phyloP scores from a whole-genome alignment of 2,797 vertebrate genomes.

The Microctenopoma steveboyesi region DNA sequence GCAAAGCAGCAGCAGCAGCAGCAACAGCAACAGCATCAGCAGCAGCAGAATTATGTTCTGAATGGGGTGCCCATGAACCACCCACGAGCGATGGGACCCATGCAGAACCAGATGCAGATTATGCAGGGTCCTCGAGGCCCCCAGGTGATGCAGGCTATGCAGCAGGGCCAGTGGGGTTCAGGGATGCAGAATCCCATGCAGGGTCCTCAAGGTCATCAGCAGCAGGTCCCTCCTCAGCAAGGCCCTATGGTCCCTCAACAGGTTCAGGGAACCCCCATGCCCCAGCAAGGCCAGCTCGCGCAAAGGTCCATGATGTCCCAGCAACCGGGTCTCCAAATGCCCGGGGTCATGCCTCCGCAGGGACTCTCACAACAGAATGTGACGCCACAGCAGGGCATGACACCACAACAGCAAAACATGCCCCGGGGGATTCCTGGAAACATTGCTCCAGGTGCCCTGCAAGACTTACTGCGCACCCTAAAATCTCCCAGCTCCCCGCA shows the following conservation, averaged over 20 bases:
- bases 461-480: constrained; percentile 93
- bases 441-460: constrained; percentile 92
- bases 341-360: constrained; percentile 77
- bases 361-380: constrained; percentile 84
- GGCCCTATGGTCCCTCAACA: constrained; percentile 74
- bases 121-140: constrained; percentile 88
- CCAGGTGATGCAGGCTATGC: constrained; percentile 88
- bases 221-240: constrained; percentile 71
- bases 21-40: constrained; percentile 83
- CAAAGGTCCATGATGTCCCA: constrained; percentile 83
- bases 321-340: constrained; percentile 77
- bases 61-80: constrained; percentile 91
- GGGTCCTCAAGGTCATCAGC: constrained; percentile 80
- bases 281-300: constrained; percentile 76
- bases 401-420: constrained; percentile 85
- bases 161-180: constrained; percentile 90
- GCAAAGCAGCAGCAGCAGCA: constrained; percentile 83
- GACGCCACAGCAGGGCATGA: constrained; percentile 81
- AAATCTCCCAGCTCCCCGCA: constrained; percentile 97
- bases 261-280: constrained; percentile 70
- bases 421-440: constrained; percentile 85
- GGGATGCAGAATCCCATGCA: constrained; percentile 86
- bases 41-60: constrained; percentile 87
- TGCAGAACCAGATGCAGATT: constrained; percentile 89
- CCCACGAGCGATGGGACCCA: constrained; percentile 86